Percentiles rank a stretch among this genome's conserved stretches.
Conservation (phyloP, 1,140 invertebrate species). For the Plutomurus gul region DNA sequence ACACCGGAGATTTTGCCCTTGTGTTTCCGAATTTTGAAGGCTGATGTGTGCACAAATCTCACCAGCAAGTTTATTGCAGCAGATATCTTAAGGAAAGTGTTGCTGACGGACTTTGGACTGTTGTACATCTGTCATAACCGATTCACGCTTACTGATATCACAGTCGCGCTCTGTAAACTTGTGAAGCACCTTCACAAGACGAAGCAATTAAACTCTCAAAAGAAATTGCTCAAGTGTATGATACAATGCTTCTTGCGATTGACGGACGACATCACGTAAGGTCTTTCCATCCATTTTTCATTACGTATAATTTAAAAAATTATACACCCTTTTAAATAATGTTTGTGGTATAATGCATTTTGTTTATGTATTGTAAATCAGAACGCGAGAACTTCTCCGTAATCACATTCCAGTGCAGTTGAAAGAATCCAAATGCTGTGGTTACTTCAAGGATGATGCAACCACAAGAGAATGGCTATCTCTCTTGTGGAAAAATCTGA, state of each 20-base stretch:
- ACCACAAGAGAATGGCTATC: background rate
- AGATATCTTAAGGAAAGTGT: background rate
- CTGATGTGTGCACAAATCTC: background rate
- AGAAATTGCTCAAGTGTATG: background rate
- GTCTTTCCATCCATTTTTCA: too few species aligned
- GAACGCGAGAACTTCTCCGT: background rate
- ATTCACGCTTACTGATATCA: background rate
- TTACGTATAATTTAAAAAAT: background rate
- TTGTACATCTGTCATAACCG: background rate
- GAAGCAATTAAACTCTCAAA: background rate
- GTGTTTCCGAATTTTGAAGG: background rate
- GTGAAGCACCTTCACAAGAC: background rate
- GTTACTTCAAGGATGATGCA: background rate
- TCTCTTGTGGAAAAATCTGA: background rate
- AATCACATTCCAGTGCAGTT: background rate
- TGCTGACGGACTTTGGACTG: background rate
- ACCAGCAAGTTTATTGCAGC: background rate
- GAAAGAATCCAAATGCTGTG: background rate
- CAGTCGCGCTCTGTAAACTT: background rate
- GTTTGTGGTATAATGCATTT: background rate
- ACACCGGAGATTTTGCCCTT: background rate
- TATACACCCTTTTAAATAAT: background rate
- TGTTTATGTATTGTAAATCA: background rate
- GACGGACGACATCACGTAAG: background rate
- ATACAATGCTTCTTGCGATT: background rate